Percentiles rank a stretch among this genome's conserved stretches.
phyloP scores from a whole-genome alignment of 2,797 vertebrate species.

The Ambastaia sidthimunki region DNA sequence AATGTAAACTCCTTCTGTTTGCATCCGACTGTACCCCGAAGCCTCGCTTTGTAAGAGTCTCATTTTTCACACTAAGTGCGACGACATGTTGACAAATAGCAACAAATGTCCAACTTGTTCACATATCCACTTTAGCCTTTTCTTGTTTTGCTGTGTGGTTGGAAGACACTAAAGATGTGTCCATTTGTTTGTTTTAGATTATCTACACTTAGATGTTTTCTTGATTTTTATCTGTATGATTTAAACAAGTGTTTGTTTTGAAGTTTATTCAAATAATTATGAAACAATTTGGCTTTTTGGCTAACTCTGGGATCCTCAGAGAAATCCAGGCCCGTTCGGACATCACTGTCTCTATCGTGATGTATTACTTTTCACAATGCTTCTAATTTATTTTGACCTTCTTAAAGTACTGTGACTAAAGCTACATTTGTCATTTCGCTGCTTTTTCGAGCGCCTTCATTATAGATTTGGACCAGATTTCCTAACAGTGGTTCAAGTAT shows the following conservation, averaged over 20 bases:
- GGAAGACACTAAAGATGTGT: neutral
- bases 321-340: neutral
- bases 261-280: neutral
- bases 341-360: neutral
- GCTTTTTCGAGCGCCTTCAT: neutral
- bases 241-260: neutral
- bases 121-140: constrained; percentile 7
- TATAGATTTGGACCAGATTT: neutral
- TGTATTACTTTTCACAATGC: neutral
- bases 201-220: neutral
- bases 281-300: neutral
- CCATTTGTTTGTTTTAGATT: neutral
- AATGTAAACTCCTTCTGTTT: constrained; percentile 23
- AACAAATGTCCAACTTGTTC: constrained; percentile 21
- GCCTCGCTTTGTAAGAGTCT: neutral
- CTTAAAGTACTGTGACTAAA: neutral
- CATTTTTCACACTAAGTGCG: constrained; percentile 20
- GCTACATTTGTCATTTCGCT: neutral
- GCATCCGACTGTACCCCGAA: constrained; percentile 6
- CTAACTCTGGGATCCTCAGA: neutral
- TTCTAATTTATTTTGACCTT: neutral
- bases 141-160: neutral
- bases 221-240: neutral
- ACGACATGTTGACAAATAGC: constrained; percentile 23
- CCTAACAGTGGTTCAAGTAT: neutral